A percentile compares a stretch with the other conserved stretches of the same genome.
Evolutionary conservation across 2,797 vertebrate genomes (phyloP).

Genomic region (Microctenopoma lineatum): DNA sequence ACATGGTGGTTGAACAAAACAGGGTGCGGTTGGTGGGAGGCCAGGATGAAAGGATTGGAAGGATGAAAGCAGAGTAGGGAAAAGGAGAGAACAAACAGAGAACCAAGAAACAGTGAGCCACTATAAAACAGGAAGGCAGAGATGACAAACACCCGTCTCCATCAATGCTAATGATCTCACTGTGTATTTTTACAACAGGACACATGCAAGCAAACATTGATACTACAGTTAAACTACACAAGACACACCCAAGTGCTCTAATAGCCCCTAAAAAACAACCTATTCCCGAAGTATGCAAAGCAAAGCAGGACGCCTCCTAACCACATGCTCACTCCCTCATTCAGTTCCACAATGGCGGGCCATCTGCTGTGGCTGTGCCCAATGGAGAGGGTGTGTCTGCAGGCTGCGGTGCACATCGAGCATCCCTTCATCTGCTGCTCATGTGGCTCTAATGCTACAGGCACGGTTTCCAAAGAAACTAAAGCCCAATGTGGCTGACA

Average conservation of each 20-base stretch:
- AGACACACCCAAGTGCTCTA: conserved; percentile 5
- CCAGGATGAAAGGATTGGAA: conserved; percentile 56
- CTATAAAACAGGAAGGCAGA: conserved; percentile 37
- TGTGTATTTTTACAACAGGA: conserved; percentile 11
- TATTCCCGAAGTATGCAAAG: conserved; percentile 4
- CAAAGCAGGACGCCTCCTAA: conserved; percentile 33
- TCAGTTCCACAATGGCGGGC: conserved; percentile 51
- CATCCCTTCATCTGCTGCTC: conserved; percentile 48
- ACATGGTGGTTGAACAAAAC: conserved; percentile 43
- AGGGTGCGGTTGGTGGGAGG: conserved; percentile 53
- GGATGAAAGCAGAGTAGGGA: conserved; percentile 55
- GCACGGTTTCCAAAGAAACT: conserved; percentile 19
- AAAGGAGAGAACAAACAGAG: conserved; percentile 52
- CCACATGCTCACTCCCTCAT: conserved; percentile 40
- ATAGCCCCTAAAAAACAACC: conserved; percentile 21
- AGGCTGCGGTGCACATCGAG: conserved; percentile 64
- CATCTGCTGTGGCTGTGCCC: conserved; percentile 70
- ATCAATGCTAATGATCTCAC: conserved; percentile 38
- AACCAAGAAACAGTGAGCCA: conserved; percentile 61
- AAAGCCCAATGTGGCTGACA: conserved; percentile 29
- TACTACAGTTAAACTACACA: conserved; percentile 22
- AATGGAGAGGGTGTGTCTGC: conserved; percentile 57
- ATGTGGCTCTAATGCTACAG: conserved; percentile 42
- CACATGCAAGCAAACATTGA: conserved; percentile 19
- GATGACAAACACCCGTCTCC: conserved; percentile 39